phyloP scores from a whole-genome alignment of 2,888 invertebrate genomes.

The Gortyna flavago region DNA sequence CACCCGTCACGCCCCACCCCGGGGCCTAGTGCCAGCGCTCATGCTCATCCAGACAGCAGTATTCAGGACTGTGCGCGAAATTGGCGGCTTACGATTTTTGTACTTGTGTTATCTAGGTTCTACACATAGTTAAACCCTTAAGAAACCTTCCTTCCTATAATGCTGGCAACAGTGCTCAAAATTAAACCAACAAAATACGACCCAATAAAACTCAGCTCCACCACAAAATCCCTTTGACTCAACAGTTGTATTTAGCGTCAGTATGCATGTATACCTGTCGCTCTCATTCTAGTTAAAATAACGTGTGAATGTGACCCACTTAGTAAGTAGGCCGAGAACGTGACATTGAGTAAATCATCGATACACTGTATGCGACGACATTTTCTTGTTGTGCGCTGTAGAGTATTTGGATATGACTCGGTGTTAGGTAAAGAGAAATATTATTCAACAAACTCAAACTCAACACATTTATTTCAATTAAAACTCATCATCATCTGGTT shows the following conservation, averaged over 20 bases:
- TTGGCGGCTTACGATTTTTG: too few species aligned
- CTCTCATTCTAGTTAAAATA: slow-evolving; percentile 56
- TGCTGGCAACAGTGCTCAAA: slow-evolving; percentile 7
- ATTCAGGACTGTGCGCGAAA: too few species aligned
- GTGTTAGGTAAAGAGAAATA: background rate
- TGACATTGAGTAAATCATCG: slow-evolving; percentile 59
- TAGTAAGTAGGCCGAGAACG: slow-evolving; percentile 52
- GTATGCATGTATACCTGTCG: slow-evolving; percentile 44
- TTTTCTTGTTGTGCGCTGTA: slow-evolving; percentile 19
- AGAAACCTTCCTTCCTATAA: background rate
- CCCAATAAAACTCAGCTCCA: slow-evolving; percentile 26
- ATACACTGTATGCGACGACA: slow-evolving; percentile 35
- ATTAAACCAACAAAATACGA: slow-evolving; percentile 34
- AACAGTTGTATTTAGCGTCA: slow-evolving; percentile 28
- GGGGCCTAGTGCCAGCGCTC: too few species aligned
- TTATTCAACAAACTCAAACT: background rate
- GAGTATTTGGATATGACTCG: slow-evolving; percentile 9
- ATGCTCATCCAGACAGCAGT: too few species aligned
- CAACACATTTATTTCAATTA: background rate
- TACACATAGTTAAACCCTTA: background rate
- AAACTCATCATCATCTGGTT: background rate
- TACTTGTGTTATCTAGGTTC: background rate
- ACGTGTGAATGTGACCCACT: slow-evolving; percentile 57
- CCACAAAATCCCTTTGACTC: slow-evolving; percentile 18
- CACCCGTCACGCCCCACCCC: too few species aligned